Conservation (phyloP, 2,888 invertebrate species). For the Gasteruption jaculator region DNA sequence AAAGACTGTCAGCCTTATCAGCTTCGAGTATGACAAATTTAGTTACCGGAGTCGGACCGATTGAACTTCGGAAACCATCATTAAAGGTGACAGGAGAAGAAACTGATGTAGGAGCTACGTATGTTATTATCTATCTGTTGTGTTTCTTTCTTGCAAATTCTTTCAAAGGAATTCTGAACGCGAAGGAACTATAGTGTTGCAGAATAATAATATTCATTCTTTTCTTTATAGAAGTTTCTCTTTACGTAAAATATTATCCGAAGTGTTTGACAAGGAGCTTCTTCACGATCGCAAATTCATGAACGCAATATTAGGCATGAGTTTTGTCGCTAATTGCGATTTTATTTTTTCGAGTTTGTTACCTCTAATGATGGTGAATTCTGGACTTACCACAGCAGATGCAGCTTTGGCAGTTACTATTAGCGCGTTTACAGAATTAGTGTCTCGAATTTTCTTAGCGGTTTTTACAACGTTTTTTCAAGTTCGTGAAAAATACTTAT, state of each 20-base stretch:
- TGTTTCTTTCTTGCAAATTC: too few relatives aligned
- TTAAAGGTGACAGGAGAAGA: neutral
- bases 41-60: slow-evolving; percentile 23
- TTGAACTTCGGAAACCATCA: too few relatives aligned
- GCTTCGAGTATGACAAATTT: slow-evolving; percentile 44
- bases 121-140: too few relatives aligned
- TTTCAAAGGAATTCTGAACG: too few relatives aligned
- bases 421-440: slow-evolving; percentile 65
- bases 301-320: slow-evolving; percentile 67
- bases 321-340: slow-evolving; percentile 66
- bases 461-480: slow-evolving; percentile 59
- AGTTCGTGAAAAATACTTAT: slow-evolving; percentile 64
- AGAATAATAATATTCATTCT: slow-evolving; percentile 1
- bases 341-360: slow-evolving; percentile 67
- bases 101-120: too few relatives aligned
- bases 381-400: slow-evolving; percentile 58
- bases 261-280: slow-evolving; percentile 42
- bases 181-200: too few relatives aligned
- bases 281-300: slow-evolving; percentile 47
- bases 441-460: slow-evolving; percentile 62
- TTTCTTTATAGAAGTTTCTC: slow-evolving; percentile 12
- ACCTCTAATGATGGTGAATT: slow-evolving; percentile 61
- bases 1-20: slow-evolving; percentile 33
- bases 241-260: slow-evolving; percentile 26
- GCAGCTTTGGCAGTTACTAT: slow-evolving; percentile 67